Evolutionary conservation across 2,797 vertebrate species (phyloP).

Genomic region (Okamejei kenojei): DNA sequence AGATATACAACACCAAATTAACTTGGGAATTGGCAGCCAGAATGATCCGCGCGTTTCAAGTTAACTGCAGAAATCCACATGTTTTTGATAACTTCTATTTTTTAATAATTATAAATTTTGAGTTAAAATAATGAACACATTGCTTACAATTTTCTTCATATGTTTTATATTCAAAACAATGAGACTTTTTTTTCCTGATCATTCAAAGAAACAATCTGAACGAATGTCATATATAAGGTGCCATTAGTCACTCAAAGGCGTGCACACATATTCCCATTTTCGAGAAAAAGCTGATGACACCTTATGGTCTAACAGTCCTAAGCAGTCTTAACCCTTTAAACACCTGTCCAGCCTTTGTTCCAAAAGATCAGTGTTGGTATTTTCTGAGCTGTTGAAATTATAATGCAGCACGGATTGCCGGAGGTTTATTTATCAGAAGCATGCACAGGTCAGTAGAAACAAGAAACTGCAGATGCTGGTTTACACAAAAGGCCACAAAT

Average conservation of each 20-base stretch:
- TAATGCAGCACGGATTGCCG: not conserved
- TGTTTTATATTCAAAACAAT: not conserved
- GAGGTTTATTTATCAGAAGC: not conserved
- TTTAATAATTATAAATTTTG: not conserved
- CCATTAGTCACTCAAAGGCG: not conserved
- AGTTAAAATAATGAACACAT: not conserved
- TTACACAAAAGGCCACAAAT: no score
- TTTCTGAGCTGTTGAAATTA: not conserved
- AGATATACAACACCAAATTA: not conserved
- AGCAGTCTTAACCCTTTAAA: not conserved
- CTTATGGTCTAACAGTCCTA: no score
- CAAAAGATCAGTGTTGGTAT: not conserved
- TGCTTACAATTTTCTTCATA: not conserved
- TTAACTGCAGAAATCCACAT: not conserved
- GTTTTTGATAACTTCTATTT: not conserved
- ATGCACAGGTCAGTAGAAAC: not conserved
- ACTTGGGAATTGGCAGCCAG: not conserved
- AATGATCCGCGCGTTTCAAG: not conserved
- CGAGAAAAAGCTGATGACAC: not conserved
- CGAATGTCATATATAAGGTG: not conserved
- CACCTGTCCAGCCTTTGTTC: not conserved
- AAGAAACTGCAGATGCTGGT: no score
- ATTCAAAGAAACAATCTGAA: not conserved
- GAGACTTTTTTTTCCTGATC: not conserved
- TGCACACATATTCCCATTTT: not conserved